Percentiles rank a stretch among this genome's conserved stretches.
These are phyloP conservation scores for Ciconia stormi DNA, from an alignment of 2,113 vertebrate species.

Conservation along the genomic window DNA sequence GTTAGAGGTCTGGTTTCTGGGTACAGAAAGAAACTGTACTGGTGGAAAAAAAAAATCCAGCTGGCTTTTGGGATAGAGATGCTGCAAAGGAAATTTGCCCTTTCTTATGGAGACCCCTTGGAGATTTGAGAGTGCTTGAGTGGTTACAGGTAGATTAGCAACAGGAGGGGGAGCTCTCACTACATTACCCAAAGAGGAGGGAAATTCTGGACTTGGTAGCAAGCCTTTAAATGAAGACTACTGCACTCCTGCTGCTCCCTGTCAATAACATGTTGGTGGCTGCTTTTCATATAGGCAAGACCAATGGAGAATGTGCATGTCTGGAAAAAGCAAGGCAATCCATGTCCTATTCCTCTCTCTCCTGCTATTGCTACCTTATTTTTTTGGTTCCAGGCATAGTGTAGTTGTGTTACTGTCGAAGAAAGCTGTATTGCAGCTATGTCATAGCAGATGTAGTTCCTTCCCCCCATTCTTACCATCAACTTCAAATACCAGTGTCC, in stretches of 20 bases:
- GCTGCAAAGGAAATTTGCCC: background rate
- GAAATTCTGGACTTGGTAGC: background rate
- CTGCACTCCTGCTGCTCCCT: background rate
- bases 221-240: background rate
- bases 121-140: background rate
- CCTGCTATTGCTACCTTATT: background rate
- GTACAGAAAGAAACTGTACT: background rate
- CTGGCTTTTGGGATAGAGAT: background rate
- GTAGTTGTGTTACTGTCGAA: background rate
- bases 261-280: background rate
- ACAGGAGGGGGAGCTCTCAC: constrained; percentile 45
- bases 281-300: background rate
- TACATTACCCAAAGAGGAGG: background rate
- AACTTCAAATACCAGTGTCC: background rate
- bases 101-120: background rate
- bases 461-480: background rate
- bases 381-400: background rate
- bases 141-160: background rate
- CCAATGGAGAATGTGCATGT: background rate
- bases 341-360: background rate
- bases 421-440: background rate
- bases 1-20: constrained; percentile 14
- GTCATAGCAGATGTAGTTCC: background rate
- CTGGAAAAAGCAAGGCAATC: background rate
- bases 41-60: background rate